phyloP scores from a whole-genome alignment of 2,888 invertebrate genomes.

The Ophioninae sp. region DNA sequence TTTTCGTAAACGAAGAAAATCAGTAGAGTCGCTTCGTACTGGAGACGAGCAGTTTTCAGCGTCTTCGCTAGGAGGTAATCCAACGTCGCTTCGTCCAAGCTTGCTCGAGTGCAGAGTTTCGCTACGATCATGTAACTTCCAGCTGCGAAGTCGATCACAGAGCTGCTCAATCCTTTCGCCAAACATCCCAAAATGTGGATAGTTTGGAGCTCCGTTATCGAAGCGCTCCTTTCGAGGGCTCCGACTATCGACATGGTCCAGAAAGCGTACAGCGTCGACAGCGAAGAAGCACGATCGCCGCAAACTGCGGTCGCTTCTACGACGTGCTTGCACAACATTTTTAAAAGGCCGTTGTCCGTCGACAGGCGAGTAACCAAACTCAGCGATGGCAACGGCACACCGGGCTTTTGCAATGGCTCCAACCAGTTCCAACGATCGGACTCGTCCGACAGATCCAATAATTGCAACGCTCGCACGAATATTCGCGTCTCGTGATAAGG shows the following conservation, averaged over 20 bases:
- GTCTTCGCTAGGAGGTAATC: slow-evolving; percentile 85
- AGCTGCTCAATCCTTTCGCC: slow-evolving; percentile 87
- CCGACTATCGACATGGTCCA: slow-evolving; percentile 90
- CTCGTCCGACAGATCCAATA: slow-evolving; percentile 85
- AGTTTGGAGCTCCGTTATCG: slow-evolving; percentile 85
- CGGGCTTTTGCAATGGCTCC: slow-evolving; percentile 87
- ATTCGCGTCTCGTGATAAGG: slow-evolving; percentile 97
- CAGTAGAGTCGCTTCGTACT: slow-evolving; percentile 85
- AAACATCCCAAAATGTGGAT: slow-evolving; percentile 87
- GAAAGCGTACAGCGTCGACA: slow-evolving; percentile 90
- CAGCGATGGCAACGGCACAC: slow-evolving; percentile 88
- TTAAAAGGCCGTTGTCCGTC: slow-evolving; percentile 84
- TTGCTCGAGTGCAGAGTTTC: slow-evolving; percentile 86
- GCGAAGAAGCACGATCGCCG: slow-evolving; percentile 83
- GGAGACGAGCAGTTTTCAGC: slow-evolving; percentile 83
- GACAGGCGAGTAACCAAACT: slow-evolving; percentile 88
- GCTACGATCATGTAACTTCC: slow-evolving; percentile 89
- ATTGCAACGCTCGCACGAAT: slow-evolving; percentile 91
- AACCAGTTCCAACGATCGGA: slow-evolving; percentile 91
- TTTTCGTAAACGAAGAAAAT: slow-evolving; percentile 88
- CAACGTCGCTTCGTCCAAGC: slow-evolving; percentile 83
- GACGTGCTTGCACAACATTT: slow-evolving; percentile 85
- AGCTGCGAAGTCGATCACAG: slow-evolving; percentile 87
- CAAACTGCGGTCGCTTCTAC: slow-evolving; percentile 84
- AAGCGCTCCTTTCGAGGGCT: slow-evolving; percentile 84